Percentiles rank a stretch among this genome's conserved stretches.
Conservation (phyloP, 2,797 vertebrate species). For the Coluber constrictor region DNA sequence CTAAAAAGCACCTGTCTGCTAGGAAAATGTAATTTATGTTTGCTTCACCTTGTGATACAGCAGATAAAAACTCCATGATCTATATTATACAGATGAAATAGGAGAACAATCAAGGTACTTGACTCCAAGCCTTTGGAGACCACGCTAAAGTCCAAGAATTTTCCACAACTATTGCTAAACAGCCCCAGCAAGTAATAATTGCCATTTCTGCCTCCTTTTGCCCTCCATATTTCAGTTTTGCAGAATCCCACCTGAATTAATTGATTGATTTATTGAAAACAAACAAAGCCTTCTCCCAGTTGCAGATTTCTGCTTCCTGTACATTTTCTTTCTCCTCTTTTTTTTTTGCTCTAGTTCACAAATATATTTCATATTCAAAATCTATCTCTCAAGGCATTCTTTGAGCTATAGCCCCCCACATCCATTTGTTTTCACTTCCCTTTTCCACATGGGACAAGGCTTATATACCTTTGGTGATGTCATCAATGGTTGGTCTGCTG, state of each 20-base stretch:
- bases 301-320: slow-evolving; percentile 26
- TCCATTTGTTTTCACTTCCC: slow-evolving; percentile 46
- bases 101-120: background rate
- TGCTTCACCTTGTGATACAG: background rate
- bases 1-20: background rate
- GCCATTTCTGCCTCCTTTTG: slow-evolving; percentile 46
- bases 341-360: background rate
- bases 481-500: slow-evolving; percentile 46
- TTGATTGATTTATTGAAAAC: slow-evolving; percentile 67
- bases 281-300: slow-evolving; percentile 52
- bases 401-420: slow-evolving; percentile 44
- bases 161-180: background rate
- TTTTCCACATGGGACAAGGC: slow-evolving; percentile 41
- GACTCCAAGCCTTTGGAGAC: background rate
- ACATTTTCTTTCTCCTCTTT: background rate
- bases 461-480: slow-evolving; percentile 36
- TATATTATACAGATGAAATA: background rate
- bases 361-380: slow-evolving; percentile 49
- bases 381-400: slow-evolving; percentile 8
- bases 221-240: slow-evolving; percentile 49
- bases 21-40: background rate
- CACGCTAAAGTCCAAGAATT: background rate
- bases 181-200: background rate
- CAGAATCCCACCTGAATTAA: slow-evolving; percentile 59
- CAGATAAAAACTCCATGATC: background rate